Evolutionary conservation across 2,113 vertebrate species (phyloP).

Genomic region (Nibea albiflora): DNA sequence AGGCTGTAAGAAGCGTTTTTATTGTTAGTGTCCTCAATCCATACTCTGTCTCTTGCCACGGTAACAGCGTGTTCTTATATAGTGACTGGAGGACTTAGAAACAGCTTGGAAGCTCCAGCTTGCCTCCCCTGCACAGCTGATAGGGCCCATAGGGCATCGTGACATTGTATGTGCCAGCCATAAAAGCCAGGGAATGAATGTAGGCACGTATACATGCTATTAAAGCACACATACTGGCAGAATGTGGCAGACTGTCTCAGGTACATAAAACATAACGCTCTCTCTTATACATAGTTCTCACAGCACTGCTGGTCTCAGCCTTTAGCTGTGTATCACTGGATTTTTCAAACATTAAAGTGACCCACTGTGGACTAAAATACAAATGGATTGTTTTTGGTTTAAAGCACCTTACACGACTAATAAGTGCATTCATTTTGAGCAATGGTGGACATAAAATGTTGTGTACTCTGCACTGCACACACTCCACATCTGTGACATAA

Average conservation of each 20-base stretch:
- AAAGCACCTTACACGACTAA: background rate
- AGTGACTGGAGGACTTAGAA: slow-evolving; percentile 12
- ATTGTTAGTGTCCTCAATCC: background rate
- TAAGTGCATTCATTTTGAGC: background rate
- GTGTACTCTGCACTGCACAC: background rate
- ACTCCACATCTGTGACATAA: background rate
- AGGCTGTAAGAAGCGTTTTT: slow-evolving; percentile 2
- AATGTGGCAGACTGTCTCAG: background rate
- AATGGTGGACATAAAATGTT: background rate
- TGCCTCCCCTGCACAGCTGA: slow-evolving; percentile 25
- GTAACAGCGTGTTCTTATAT: background rate
- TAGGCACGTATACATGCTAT: background rate
- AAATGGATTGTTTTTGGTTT: background rate
- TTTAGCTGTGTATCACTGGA: background rate
- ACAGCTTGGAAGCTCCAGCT: slow-evolving; percentile 40
- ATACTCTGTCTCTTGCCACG: background rate
- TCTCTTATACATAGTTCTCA: background rate
- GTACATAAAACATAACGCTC: background rate
- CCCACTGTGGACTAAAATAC: background rate
- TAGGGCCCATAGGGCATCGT: slow-evolving; percentile 5
- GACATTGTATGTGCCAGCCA: slow-evolving; percentile 1
- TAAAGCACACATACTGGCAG: background rate
- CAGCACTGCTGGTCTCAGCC: background rate
- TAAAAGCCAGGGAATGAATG: slow-evolving; percentile 6
- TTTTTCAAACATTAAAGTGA: background rate